phyloP scores from a whole-genome alignment of 2,113 vertebrate genomes.

The Steatornis caripensis region DNA sequence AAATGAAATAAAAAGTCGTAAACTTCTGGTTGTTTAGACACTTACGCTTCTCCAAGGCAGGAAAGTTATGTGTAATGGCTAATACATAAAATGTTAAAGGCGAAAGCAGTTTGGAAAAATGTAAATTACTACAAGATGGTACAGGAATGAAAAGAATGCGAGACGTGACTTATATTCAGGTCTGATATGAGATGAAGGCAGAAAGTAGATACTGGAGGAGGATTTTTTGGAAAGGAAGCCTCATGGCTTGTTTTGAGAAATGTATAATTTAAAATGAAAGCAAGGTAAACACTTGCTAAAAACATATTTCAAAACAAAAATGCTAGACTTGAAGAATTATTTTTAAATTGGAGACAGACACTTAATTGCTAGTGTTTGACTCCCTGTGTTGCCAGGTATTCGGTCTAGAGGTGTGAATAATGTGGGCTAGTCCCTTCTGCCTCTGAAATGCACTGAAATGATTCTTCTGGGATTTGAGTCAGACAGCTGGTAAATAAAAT shows the following conservation, averaged over 20 bases:
- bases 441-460: neutral
- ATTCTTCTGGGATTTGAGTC: conserved; percentile 13
- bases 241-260: neutral
- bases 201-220: neutral
- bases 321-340: conserved; percentile 33
- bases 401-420: conserved; percentile 28
- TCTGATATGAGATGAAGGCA: conserved; percentile 1
- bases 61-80: neutral
- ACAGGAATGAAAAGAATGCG: neutral
- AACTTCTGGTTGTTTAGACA: neutral
- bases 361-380: conserved; percentile 48
- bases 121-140: neutral
- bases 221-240: neutral
- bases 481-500: conserved; percentile 46
- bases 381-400: conserved; percentile 15
- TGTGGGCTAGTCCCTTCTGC: neutral
- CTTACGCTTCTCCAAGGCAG: neutral
- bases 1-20: neutral
- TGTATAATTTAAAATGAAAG: conserved; percentile 30
- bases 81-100: neutral
- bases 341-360: conserved; percentile 48
- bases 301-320: conserved; percentile 29
- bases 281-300: conserved; percentile 15
- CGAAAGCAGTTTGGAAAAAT: neutral
- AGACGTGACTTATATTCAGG: neutral